These are phyloP conservation scores for Coryphaenoides rupestris DNA, from an alignment of 2,113 vertebrate species.

Conservation along the genomic window DNA sequence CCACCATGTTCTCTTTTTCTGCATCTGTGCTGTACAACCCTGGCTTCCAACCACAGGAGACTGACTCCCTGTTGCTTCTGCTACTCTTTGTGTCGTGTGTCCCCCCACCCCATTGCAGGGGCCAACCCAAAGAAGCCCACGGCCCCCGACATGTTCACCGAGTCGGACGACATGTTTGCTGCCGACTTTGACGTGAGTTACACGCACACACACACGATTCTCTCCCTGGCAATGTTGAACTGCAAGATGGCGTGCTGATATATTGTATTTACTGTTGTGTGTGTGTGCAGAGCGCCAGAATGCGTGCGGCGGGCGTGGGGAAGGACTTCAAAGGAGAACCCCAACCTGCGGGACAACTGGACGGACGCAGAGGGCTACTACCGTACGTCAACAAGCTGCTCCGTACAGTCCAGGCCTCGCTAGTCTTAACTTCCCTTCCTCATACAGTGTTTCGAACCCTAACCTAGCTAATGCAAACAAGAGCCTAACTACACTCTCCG, in stretches of 20 bases:
- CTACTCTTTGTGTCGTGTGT: too few relatives aligned
- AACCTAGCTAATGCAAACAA: too few relatives aligned
- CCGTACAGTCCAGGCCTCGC: not conserved
- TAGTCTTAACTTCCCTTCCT: too few relatives aligned
- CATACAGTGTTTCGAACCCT: too few relatives aligned
- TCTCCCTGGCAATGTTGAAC: too few relatives aligned
- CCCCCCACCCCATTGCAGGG: conserved; percentile 76
- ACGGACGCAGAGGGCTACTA: conserved; percentile 98
- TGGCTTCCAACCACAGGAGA: conserved; percentile 8
- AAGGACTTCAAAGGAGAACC: conserved; percentile 99
- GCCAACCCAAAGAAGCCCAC: conserved; percentile 89
- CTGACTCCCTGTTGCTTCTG: conserved; percentile 6
- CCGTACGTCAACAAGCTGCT: conserved; percentile 73
- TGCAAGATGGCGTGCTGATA: too few relatives aligned
- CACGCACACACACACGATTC: not conserved
- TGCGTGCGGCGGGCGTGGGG: conserved; percentile 92
- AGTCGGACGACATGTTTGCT: conserved; percentile 98
- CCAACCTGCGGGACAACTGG: conserved; percentile 99
- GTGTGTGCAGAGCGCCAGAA: conserved; percentile 83
- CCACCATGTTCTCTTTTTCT: conserved; percentile 48
- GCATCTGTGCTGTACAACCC: conserved; percentile 27
- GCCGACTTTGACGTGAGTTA: conserved; percentile 90
- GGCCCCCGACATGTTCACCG: conserved; percentile 98
- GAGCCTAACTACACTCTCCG: too few relatives aligned
- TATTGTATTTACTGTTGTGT: too few relatives aligned